phyloP scores from a whole-genome alignment of 2,113 vertebrate genomes.

The Ictalurus furcatus region DNA sequence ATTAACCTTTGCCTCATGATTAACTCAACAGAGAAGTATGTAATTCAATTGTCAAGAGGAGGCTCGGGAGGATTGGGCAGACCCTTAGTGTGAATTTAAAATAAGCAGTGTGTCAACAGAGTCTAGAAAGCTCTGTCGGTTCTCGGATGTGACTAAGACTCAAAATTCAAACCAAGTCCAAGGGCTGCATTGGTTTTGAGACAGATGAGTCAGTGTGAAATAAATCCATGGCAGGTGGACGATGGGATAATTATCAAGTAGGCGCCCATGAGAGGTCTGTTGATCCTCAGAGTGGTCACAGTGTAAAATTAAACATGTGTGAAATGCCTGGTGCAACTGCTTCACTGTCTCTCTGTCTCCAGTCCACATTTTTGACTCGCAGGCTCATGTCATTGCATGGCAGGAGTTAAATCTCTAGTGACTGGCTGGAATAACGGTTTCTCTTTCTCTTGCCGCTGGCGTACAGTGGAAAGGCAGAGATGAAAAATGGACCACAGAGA shows the following conservation, averaged over 20 bases:
- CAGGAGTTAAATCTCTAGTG: conserved; percentile 63
- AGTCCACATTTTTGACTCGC: conserved; percentile 46
- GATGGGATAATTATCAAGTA: conserved; percentile 46
- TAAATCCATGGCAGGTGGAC: conserved; percentile 45
- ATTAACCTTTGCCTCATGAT: conserved; percentile 51
- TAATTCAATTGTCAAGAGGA: conserved; percentile 33
- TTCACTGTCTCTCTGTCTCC: conserved; percentile 37
- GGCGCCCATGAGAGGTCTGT: conserved; percentile 26
- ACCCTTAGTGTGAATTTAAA: conserved; percentile 36
- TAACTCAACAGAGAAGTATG: conserved; percentile 34
- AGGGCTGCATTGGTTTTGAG: conserved; percentile 25
- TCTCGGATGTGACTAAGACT: conserved; percentile 7
- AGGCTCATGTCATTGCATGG: conserved; percentile 50
- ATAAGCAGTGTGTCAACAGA: conserved; percentile 30
- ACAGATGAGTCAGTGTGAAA: conserved; percentile 44
- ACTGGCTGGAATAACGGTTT: conserved; percentile 67
- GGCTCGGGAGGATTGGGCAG: conserved; percentile 17
- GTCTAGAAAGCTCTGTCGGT: conserved; percentile 30
- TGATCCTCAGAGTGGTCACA: conserved; percentile 20
- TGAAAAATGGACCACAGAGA: conserved; percentile 65
- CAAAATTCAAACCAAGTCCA: not conserved
- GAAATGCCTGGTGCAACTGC: conserved; percentile 40
- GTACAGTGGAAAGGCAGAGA: conserved; percentile 54
- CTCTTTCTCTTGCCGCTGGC: conserved; percentile 58
- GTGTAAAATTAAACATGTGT: conserved; percentile 39